These are phyloP conservation scores for Ellobius talpinus DNA, from an alignment of 2,113 vertebrate species.

Conservation along the genomic window DNA sequence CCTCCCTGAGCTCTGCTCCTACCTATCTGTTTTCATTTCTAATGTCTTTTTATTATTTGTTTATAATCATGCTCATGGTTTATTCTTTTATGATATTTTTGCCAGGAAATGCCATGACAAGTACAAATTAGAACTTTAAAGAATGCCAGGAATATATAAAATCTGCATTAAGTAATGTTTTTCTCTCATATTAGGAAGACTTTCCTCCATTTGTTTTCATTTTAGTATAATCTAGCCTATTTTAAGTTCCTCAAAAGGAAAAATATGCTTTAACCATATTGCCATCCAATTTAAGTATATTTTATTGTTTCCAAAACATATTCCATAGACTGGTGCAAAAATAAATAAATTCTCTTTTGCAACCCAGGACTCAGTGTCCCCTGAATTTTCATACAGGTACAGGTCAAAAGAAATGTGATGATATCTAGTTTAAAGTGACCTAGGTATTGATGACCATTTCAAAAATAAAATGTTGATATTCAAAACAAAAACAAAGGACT, in stretches of 20 bases:
- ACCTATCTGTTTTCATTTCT: neutral
- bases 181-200: neutral
- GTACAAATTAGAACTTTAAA: neutral
- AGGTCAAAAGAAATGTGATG: too few species aligned
- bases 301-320: neutral
- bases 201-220: neutral
- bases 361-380: neutral
- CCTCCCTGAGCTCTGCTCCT: neutral
- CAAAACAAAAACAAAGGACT: neutral
- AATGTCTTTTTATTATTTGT: neutral
- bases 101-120: neutral
- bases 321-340: neutral
- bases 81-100: conserved; percentile 23
- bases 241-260: neutral
- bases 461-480: neutral
- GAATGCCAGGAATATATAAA: neutral
- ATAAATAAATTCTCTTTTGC: neutral
- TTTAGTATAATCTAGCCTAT: neutral
- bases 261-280: neutral
- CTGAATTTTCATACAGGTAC: neutral
- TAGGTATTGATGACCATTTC: neutral
- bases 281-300: neutral
- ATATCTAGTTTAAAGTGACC: neutral
- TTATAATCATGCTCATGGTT: neutral
- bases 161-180: neutral